Evolutionary conservation across 2,888 invertebrate genomes (phyloP).

Genomic region (Sphecodes monilicornis): DNA sequence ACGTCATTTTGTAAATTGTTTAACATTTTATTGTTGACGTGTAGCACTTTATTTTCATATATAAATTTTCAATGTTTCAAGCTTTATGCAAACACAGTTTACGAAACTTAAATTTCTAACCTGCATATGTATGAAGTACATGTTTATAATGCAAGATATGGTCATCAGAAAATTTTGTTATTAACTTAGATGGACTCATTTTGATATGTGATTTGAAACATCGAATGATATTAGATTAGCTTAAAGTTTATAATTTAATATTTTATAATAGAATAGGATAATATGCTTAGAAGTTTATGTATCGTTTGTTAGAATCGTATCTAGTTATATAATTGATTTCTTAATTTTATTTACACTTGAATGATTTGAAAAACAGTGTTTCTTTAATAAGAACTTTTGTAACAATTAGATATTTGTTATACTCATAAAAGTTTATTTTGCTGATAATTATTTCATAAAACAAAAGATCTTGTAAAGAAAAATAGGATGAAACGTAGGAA

Average conservation of each 20-base stretch:
- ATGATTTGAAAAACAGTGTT: not conserved
- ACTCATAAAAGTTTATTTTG: not conserved
- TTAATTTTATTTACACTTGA: not conserved
- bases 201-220: not conserved
- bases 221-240: not conserved
- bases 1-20: slow-evolving; percentile 35
- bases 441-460: not conserved
- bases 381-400: not conserved
- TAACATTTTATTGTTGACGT: slow-evolving; percentile 24
- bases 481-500: not conserved
- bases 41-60: slow-evolving; percentile 7
- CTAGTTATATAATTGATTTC: slow-evolving; percentile 46
- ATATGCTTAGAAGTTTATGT: not conserved
- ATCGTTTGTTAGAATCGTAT: slow-evolving; percentile 16
- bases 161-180: slow-evolving; percentile 46
- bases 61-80: not conserved
- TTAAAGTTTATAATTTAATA: slow-evolving; percentile 21
- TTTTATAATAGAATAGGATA: slow-evolving; percentile 7
- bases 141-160: slow-evolving; percentile 41
- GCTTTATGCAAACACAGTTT: slow-evolving; percentile 11
- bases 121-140: slow-evolving; percentile 51
- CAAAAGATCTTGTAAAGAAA: not conserved
- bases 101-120: slow-evolving; percentile 57
- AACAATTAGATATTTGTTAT: not conserved
- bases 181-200: slow-evolving; percentile 22